A percentile compares a stretch with the other conserved stretches of the same genome.
Conservation (phyloP, 2,797 vertebrate species). For the Chelon auratus region DNA sequence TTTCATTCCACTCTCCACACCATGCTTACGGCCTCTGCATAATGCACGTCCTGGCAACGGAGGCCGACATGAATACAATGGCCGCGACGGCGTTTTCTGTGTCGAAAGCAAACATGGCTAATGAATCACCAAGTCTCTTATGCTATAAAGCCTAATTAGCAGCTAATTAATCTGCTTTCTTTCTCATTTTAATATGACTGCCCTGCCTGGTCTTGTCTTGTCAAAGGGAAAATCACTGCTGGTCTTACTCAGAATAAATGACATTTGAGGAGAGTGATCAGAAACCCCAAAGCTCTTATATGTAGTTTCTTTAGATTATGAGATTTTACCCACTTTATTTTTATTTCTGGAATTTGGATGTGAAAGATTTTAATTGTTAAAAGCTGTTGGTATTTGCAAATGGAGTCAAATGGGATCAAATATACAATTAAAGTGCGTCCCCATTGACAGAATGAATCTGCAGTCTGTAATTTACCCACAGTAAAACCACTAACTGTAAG, state of each 20-base stretch:
- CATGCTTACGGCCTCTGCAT: slow-evolving; percentile 21
- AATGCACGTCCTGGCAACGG: slow-evolving; percentile 34
- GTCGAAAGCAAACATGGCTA: slow-evolving; percentile 40
- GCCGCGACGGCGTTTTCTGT: slow-evolving; percentile 27
- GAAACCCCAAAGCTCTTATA: too few relatives aligned
- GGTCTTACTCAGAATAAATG: slow-evolving; percentile 16
- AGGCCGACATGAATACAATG: slow-evolving; percentile 27
- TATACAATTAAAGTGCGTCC: slow-evolving; percentile 6
- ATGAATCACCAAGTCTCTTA: slow-evolving; percentile 52
- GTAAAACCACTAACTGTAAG: not conserved
- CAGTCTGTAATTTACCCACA: slow-evolving; percentile 13
- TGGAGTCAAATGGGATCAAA: slow-evolving; percentile 5
- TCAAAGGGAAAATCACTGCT: too few relatives aligned
- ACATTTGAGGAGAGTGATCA: not conserved
- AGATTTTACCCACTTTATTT: too few relatives aligned
- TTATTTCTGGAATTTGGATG: too few relatives aligned
- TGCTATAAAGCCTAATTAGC: slow-evolving; percentile 53
- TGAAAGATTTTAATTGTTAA: not conserved
- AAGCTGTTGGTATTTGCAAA: slow-evolving; percentile 10
- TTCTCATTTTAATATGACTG: slow-evolving; percentile 30
- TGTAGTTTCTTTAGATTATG: too few relatives aligned
- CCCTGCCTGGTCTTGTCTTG: not conserved
- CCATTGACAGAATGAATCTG: not conserved
- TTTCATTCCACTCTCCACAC: slow-evolving; percentile 34
- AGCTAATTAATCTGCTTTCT: slow-evolving; percentile 52